These are phyloP conservation scores for Siderastrea siderea DNA, from an alignment of 92 coral and sea anemone species.

Conservation along the genomic window DNA sequence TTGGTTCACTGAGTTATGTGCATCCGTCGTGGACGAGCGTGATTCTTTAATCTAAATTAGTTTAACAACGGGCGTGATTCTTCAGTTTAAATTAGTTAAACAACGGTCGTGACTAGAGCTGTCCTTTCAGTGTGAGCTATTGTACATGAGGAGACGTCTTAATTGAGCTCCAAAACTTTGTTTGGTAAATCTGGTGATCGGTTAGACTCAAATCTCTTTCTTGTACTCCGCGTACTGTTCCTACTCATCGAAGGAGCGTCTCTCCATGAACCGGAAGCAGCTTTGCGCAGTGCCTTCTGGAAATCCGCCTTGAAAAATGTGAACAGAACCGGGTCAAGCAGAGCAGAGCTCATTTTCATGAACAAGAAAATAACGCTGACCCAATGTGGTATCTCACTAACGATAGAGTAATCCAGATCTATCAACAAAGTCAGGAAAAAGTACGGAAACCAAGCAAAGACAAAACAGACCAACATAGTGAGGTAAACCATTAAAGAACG, in stretches of 20 bases:
- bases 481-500: constrained; percentile 57
- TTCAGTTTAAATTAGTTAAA: too few relatives aligned
- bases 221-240: background rate
- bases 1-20: too few relatives aligned
- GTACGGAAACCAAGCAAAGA: constrained; percentile 83
- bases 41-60: too few relatives aligned
- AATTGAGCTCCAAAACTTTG: too few relatives aligned
- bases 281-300: constrained; percentile 59
- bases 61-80: too few relatives aligned
- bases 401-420: constrained; percentile 41
- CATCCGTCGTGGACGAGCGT: too few relatives aligned
- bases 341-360: constrained; percentile 71
- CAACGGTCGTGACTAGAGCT: too few relatives aligned
- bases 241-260: background rate
- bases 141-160: too few relatives aligned
- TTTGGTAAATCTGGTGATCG: background rate
- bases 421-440: constrained; percentile 65
- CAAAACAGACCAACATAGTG: constrained; percentile 66
- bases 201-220: background rate
- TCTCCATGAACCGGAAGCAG: background rate
- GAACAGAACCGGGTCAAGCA: constrained; percentile 73
- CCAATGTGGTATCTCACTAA: constrained; percentile 63
- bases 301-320: constrained; percentile 80
- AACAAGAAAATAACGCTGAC: constrained; percentile 54
- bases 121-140: too few relatives aligned